These are phyloP conservation scores for Helicoverpa armigera DNA, from an alignment of 1,140 invertebrate genomes.

Conservation along the genomic window DNA sequence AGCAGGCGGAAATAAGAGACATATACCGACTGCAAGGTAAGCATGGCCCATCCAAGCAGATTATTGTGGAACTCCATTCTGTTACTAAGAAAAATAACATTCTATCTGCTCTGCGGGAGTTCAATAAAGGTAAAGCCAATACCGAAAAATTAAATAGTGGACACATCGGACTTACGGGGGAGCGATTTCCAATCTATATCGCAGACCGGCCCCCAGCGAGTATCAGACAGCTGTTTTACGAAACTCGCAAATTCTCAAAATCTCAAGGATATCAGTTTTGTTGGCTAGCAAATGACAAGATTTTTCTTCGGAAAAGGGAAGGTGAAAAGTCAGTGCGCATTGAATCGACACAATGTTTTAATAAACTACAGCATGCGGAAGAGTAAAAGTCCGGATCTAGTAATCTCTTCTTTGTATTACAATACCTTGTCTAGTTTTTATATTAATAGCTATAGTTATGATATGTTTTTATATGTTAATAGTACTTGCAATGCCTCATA, in stretches of 20 bases:
- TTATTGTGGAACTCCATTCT: neutral
- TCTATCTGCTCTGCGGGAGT: neutral
- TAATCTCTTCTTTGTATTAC: neutral
- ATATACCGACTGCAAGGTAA: neutral
- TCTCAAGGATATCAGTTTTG: neutral
- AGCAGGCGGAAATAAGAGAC: neutral
- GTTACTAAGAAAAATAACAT: neutral
- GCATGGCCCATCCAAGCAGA: neutral
- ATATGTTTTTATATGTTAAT: no score
- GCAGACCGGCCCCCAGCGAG: neutral
- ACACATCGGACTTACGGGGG: neutral
- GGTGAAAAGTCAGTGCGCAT: neutral
- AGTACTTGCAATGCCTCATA: no score
- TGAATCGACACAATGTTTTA: neutral
- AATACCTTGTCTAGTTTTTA: neutral
- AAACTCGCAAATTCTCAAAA: neutral
- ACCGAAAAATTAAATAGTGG: conserved; percentile 3
- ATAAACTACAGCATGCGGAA: neutral
- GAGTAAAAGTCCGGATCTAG: neutral
- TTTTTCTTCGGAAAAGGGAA: conserved; percentile 3
- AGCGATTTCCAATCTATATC: neutral
- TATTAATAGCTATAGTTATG: neutral
- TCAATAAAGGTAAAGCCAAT: neutral
- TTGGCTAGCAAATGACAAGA: neutral
- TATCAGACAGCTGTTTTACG: conserved; percentile 8